Evolutionary conservation across 2,113 vertebrate species (phyloP).

Genomic region (Corythaixoides concolor): DNA sequence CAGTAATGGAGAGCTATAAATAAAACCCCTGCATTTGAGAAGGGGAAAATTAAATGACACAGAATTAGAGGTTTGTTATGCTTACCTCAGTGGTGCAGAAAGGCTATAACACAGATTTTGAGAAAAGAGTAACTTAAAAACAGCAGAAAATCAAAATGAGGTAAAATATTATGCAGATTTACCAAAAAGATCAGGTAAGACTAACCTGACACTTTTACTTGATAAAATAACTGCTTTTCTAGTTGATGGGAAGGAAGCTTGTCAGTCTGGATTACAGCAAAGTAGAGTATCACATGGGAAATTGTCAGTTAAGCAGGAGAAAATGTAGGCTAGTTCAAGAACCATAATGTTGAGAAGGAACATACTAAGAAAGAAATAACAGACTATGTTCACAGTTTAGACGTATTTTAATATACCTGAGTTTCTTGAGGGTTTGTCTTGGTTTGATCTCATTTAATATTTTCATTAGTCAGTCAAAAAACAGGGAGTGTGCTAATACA

Average conservation of each 20-base stretch:
- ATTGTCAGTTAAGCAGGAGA: neutral
- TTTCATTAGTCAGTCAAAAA: neutral
- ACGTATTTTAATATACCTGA: neutral
- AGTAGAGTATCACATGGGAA: neutral
- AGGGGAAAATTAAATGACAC: neutral
- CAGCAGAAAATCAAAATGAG: neutral
- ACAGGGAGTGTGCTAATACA: neutral
- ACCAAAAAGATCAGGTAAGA: neutral
- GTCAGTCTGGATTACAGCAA: neutral
- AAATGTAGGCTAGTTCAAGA: neutral
- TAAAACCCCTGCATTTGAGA: neutral
- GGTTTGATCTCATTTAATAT: neutral
- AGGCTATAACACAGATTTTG: neutral
- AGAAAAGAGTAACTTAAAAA: neutral
- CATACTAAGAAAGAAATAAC: neutral
- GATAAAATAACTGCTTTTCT: neutral
- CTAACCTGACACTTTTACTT: neutral
- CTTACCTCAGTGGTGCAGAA: neutral
- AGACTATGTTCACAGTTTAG: neutral
- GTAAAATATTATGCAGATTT: neutral
- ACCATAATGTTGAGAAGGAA: neutral
- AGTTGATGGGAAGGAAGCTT: neutral
- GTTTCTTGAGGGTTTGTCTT: neutral
- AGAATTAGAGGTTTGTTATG: neutral
- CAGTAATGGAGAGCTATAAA: neutral